Percentiles rank a stretch among this genome's conserved stretches.
Conservation (phyloP, 2,113 vertebrate genomes). For the Eulacestoma nigropectus region DNA sequence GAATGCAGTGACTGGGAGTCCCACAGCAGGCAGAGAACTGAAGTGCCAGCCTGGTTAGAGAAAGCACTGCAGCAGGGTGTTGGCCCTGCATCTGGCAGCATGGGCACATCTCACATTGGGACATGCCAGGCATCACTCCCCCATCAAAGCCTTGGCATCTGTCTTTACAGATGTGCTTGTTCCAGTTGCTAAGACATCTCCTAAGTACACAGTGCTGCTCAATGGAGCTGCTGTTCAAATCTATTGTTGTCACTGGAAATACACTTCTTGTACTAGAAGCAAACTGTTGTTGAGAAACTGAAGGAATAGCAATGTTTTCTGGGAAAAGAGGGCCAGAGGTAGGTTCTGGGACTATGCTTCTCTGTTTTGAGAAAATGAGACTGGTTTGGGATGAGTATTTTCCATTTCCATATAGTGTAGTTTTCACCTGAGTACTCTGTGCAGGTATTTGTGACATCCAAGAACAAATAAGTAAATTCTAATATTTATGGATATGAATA, state of each 20-base stretch:
- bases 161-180: accelerated
- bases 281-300: neutral
- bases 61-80: neutral
- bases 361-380: neutral
- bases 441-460: neutral
- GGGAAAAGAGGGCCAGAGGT: neutral
- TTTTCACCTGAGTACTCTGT: neutral
- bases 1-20: neutral
- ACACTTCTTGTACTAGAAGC: neutral
- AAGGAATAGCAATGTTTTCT: neutral
- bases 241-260: neutral
- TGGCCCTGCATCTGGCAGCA: neutral
- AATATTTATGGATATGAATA: neutral
- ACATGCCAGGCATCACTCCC: neutral
- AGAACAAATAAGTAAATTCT: neutral
- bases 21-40: neutral
- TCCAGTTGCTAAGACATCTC: neutral
- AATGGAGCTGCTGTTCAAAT: neutral
- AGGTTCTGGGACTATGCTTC: neutral
- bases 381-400: neutral
- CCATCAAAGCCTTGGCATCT: neutral
- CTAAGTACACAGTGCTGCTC: neutral
- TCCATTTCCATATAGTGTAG: neutral
- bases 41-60: neutral
- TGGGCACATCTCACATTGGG: neutral